phyloP scores from a whole-genome alignment of 1,140 invertebrate species.

The Cryptotermes secundus region DNA sequence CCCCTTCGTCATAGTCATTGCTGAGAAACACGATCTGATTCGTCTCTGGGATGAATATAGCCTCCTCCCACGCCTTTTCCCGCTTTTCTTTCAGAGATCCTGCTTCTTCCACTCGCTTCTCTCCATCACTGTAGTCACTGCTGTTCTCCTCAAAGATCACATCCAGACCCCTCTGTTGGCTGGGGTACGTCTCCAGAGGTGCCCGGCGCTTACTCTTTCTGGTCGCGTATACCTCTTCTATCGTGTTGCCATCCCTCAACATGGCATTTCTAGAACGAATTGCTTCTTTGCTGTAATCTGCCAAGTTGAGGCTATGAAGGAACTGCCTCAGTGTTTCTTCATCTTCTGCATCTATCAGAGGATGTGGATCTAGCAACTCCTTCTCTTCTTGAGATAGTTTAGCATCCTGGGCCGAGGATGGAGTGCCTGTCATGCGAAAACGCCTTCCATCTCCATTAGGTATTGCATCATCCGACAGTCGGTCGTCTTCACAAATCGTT shows the following conservation, averaged over 20 bases:
- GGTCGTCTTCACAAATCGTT: not conserved
- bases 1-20: not conserved
- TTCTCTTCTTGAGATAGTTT: constrained; percentile 15
- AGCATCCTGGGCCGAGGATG: not conserved
- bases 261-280: not conserved
- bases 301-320: constrained; percentile 58
- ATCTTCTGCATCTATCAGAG: constrained; percentile 49
- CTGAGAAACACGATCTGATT: not conserved
- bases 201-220: not conserved
- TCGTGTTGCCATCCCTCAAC: not conserved
- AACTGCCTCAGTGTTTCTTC: constrained; percentile 55
- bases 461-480: not conserved
- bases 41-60: not conserved
- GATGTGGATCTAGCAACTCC: constrained; percentile 35
- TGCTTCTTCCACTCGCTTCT: constrained; percentile 42
- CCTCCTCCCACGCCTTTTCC: not conserved
- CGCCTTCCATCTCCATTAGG: not conserved
- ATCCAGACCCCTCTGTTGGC: constrained; percentile 58
- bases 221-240: not conserved
- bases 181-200: not conserved
- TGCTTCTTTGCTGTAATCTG: constrained; percentile 37
- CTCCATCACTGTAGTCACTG: constrained; percentile 44
- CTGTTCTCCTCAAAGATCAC: constrained; percentile 67
- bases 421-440: not conserved
- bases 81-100: not conserved